phyloP scores from a whole-genome alignment of 2,888 invertebrate species.

The Eupsilia transversa region DNA sequence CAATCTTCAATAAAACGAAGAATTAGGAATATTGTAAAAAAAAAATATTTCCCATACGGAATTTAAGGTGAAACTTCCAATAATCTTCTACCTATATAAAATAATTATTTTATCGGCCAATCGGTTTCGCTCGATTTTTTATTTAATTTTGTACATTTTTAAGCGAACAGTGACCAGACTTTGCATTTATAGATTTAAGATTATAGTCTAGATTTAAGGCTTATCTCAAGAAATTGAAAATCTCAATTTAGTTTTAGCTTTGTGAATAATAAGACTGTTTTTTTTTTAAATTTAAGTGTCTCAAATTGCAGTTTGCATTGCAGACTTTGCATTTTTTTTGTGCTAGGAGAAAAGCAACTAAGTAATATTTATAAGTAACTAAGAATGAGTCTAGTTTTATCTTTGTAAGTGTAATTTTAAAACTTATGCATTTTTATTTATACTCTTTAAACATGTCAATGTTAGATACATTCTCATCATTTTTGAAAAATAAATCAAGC shows the following conservation, averaged over 20 bases:
- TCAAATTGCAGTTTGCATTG: conserved; percentile 13
- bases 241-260: conserved; percentile 56
- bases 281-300: conserved; percentile 22
- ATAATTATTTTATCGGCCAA: conserved; percentile 35
- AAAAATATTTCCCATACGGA: conserved; percentile 8
- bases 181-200: conserved; percentile 85
- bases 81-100: conserved; percentile 29
- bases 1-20: conserved; percentile 28
- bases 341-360: conserved; percentile 28
- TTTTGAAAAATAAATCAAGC: background rate
- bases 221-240: conserved; percentile 54
- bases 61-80: conserved; percentile 43
- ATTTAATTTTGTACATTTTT: conserved; percentile 79
- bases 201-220: conserved; percentile 34
- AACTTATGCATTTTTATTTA: conserved; percentile 16
- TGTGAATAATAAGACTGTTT: conserved; percentile 65
- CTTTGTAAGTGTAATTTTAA: conserved; percentile 29
- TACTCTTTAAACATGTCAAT: conserved; percentile 1
- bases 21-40: conserved; percentile 42
- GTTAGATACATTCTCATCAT: background rate
- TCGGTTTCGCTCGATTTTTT: conserved; percentile 50
- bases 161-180: conserved; percentile 82
- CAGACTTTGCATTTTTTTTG: conserved; percentile 13
- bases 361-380: conserved; percentile 23
- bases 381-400: conserved; percentile 24